These are phyloP conservation scores for Muscina levida DNA, from an alignment of 2,888 invertebrate genomes.

Conservation along the genomic window DNA sequence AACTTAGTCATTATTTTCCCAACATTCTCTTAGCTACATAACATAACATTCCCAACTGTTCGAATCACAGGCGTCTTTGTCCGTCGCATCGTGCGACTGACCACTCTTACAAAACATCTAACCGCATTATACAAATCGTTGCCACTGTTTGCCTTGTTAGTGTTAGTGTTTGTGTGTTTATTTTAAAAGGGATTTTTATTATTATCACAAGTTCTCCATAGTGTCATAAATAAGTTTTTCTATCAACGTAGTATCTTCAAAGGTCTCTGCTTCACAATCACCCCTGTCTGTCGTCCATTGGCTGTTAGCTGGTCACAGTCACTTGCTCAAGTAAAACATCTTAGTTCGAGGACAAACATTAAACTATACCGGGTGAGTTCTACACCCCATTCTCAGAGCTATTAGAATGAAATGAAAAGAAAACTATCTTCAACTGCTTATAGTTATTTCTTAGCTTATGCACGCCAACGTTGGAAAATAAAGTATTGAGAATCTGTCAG, in stretches of 20 bases:
- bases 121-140: no score
- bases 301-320: conserved; percentile 32
- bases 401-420: conserved; percentile 10
- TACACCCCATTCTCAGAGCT: background rate
- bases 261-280: background rate
- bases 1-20: no score
- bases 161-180: background rate
- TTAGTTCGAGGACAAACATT: conserved; percentile 31
- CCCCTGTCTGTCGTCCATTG: conserved; percentile 6
- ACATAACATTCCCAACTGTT: no score
- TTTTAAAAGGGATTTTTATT: conserved; percentile 24
- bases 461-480: background rate
- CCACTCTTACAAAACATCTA: no score
- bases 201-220: conserved; percentile 21
- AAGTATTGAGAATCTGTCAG: conserved; percentile 1
- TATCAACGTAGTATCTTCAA: background rate
- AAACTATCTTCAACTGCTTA: conserved; percentile 37
- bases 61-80: no score
- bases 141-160: background rate
- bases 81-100: no score
- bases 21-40: no score
- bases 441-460: conserved; percentile 26
- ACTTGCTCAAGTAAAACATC: conserved; percentile 26
- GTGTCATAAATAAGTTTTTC: conserved; percentile 41
- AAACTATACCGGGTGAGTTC: background rate